A percentile compares a stretch with the other conserved stretches of the same genome.
Conservation (phyloP, 2,888 invertebrate genomes). For the Mycalesis mineus region DNA sequence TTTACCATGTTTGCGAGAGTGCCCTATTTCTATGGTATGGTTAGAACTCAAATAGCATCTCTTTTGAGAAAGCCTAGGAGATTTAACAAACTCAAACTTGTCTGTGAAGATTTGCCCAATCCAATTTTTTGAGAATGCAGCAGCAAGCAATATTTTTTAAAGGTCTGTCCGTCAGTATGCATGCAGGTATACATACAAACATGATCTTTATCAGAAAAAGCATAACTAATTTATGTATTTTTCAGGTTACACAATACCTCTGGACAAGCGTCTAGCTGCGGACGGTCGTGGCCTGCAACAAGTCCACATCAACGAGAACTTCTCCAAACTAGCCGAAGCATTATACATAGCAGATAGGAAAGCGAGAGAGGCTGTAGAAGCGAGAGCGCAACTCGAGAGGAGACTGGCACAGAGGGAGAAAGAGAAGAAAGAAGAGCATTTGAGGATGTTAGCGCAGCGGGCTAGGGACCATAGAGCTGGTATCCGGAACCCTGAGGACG, state of each 20-base stretch:
- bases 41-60: too few species aligned
- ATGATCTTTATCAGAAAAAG: not conserved
- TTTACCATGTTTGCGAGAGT: too few species aligned
- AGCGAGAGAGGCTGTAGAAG: conserved; percentile 98
- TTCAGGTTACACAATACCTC: conserved; percentile 94
- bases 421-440: conserved; percentile 97
- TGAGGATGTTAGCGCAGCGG: conserved; percentile 94
- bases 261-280: conserved; percentile 98
- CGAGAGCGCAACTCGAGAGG: conserved; percentile 96
- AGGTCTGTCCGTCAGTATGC: too few species aligned
- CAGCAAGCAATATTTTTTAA: too few species aligned
- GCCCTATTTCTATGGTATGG: too few species aligned
- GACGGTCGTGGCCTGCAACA: conserved; percentile 98
- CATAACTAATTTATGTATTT: not conserved
- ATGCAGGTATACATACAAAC: too few species aligned
- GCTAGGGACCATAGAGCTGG: conserved; percentile 95
- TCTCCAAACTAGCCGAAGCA: conserved; percentile 98
- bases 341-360: conserved; percentile 97
- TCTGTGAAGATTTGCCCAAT: too few species aligned
- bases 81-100: too few species aligned
- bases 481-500: conserved; percentile 62
- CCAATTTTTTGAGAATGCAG: too few species aligned
- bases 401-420: conserved; percentile 98
- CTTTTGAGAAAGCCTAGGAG: too few species aligned
- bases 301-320: conserved; percentile 99